Percentiles rank a stretch among this genome's conserved stretches.
These are phyloP conservation scores for Lepeophtheirus nordmannii DNA, from an alignment of 2,888 invertebrate species.

Conservation along the genomic window DNA sequence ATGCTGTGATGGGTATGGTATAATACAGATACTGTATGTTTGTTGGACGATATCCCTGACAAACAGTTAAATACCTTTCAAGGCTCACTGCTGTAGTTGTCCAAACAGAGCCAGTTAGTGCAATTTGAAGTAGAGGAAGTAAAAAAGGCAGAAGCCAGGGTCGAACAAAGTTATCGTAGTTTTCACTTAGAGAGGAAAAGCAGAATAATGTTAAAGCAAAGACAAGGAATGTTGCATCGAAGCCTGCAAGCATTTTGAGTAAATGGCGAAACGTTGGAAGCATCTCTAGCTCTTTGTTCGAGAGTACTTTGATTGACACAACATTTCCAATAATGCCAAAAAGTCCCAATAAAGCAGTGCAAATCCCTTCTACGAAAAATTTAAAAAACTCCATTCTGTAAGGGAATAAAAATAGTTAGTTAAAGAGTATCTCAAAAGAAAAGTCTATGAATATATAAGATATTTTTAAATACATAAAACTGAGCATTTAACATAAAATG, in stretches of 20 bases:
- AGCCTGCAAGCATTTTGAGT: constrained; percentile 16
- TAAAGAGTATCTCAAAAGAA: too few relatives aligned
- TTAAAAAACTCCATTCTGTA: constrained; percentile 10
- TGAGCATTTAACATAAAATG: too few relatives aligned
- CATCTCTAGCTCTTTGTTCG: constrained; percentile 10
- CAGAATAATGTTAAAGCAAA: constrained; percentile 13
- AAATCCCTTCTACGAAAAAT: constrained; percentile 18
- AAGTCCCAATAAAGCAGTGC: constrained; percentile 16
- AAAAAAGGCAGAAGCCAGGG: constrained; percentile 7
- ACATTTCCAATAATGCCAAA: constrained; percentile 17
- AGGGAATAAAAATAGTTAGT: not conserved
- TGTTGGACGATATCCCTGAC: constrained; percentile 4
- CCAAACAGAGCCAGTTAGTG: constrained; percentile 19
- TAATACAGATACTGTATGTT: constrained; percentile 11
- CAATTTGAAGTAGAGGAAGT: constrained; percentile 15
- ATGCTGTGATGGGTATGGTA: constrained; percentile 10
- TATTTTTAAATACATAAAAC: too few relatives aligned
- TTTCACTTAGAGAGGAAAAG: constrained; percentile 4
- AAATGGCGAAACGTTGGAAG: constrained; percentile 16
- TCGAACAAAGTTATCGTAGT: constrained; percentile 8
- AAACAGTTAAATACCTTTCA: constrained; percentile 17
- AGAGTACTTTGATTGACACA: constrained; percentile 14
- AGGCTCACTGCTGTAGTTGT: constrained; percentile 17
- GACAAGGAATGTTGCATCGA: constrained; percentile 14
- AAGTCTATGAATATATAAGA: too few relatives aligned